Evolutionary conservation across 2,113 vertebrate species (phyloP), one percentile per base, ranked within the genome.

Genomic region (Paramisgurnus dabryanus): DNA sequence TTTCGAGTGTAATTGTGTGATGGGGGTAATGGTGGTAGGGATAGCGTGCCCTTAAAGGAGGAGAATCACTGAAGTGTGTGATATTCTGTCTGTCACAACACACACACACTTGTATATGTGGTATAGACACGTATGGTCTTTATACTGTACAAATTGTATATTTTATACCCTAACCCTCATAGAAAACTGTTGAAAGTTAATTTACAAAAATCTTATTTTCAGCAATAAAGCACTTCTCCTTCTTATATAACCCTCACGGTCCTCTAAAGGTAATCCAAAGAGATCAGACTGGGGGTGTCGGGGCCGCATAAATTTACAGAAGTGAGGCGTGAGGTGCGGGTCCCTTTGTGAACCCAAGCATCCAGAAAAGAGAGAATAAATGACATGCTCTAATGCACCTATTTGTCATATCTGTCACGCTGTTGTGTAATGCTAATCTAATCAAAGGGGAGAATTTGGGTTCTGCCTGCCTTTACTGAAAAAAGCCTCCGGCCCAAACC

Each of bases 391-490:
- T 95, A 94, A 95, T 95, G 93, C 84, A 90, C 89, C 94, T 95
- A 94, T 96, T 97, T 96, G 93, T 97, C 95, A 96, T 93, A 88
- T 82, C 86, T 97, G 94, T 95, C 95, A 94, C 85, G 89, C 86
- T 93, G 91, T 93, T 94, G 90, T 93, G 96, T 95, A 94, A 95
- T 96, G 93, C 90, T 95, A 95, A 94, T 95, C 92, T 94, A 94
- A 94, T 97, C 92, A 95, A 94, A 95, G 90, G 86, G 92, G 88
- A 88, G 88, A 92, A 91, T 91, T 71, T 17, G 87, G 85, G 90
- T 61, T 68, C 79, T 57, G 69, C 79, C 61, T 64, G 47, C 39
- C 40, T 77, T n/a, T 27, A 67, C 61, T 77, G 63, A 53, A 66
- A 66, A 77, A 77, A 55, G 34, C 75, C 75, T 66, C 61, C 27